Percentiles rank a stretch among this genome's conserved stretches.
Conservation (phyloP, 2,113 vertebrate species). For the Poecile atricapillus region DNA sequence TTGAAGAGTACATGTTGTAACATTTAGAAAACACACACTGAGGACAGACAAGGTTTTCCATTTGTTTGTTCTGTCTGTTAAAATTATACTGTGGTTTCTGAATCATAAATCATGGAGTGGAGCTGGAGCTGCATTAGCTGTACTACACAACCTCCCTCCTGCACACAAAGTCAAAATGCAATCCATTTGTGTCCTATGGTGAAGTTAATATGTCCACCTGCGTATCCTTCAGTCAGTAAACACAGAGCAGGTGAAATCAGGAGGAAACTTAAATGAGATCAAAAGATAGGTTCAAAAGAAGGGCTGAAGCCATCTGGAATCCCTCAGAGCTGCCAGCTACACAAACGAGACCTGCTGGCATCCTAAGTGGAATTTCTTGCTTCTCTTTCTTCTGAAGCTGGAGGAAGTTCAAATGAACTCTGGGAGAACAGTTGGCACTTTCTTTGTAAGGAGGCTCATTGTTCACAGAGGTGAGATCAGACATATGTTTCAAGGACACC, state of each 20-base stretch:
- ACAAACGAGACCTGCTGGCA: constrained; percentile 55
- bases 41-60: neutral
- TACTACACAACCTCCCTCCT: constrained; percentile 14
- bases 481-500: neutral
- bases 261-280: constrained; percentile 75
- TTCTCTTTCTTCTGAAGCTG: constrained; percentile 63
- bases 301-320: constrained; percentile 73
- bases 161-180: constrained; percentile 27
- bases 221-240: constrained; percentile 60
- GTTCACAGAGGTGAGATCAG: constrained; percentile 35
- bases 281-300: constrained; percentile 76
- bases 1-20: constrained; percentile 42
- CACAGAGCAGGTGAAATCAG: constrained; percentile 74
- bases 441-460: constrained; percentile 36
- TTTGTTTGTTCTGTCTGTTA: constrained; percentile 47
- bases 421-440: constrained; percentile 40
- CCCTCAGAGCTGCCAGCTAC: constrained; percentile 63
- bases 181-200: constrained; percentile 25
- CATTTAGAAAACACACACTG: constrained; percentile 11
- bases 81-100: constrained; percentile 40
- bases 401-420: constrained; percentile 63
- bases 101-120: constrained; percentile 57
- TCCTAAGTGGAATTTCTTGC: constrained; percentile 67
- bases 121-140: constrained; percentile 45
- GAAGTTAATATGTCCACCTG: constrained; percentile 66